Percentiles rank a stretch among this genome's conserved stretches.
phyloP scores from a whole-genome alignment of 2,888 invertebrate genomes.

The Synanthedon formicaeformis region DNA sequence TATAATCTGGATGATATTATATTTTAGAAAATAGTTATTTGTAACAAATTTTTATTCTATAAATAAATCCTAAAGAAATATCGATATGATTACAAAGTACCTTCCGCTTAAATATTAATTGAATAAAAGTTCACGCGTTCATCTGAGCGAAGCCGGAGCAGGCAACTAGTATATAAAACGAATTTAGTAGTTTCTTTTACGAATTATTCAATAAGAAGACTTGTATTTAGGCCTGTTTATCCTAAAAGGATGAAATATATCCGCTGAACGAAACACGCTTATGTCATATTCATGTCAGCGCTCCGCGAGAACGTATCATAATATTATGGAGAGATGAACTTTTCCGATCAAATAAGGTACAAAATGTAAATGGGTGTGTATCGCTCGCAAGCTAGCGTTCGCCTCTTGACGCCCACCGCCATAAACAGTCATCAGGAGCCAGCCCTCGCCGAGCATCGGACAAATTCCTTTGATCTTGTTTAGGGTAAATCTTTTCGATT shows the following conservation, averaged over 20 bases:
- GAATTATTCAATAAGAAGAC: too few species aligned
- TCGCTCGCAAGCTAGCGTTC: constrained; percentile 16
- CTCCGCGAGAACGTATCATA: constrained; percentile 10
- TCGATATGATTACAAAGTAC: too few species aligned
- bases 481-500: constrained; percentile 67
- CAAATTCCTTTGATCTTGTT: constrained; percentile 67
- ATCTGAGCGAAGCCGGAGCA: too few species aligned
- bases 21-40: too few species aligned
- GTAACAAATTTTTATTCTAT: too few species aligned
- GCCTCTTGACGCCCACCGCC: constrained; percentile 22
- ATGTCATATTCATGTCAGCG: constrained; percentile 12
- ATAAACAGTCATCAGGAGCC: constrained; percentile 55
- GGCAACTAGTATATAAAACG: too few species aligned
- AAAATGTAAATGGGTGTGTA: constrained; percentile 38
- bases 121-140: too few species aligned
- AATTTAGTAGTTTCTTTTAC: too few species aligned
- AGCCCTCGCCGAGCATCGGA: constrained; percentile 41
- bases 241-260: constrained; percentile 11
- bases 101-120: too few species aligned
- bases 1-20: too few species aligned
- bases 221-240: too few species aligned
- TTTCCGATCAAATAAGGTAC: constrained; percentile 26
- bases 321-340: constrained; percentile 19
- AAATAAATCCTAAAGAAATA: too few species aligned
- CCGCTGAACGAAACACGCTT: constrained; percentile 8